Percentiles rank a stretch among this genome's conserved stretches.
Conservation (phyloP, 2,888 invertebrate genomes). For the Agrotis ipsilon region DNA sequence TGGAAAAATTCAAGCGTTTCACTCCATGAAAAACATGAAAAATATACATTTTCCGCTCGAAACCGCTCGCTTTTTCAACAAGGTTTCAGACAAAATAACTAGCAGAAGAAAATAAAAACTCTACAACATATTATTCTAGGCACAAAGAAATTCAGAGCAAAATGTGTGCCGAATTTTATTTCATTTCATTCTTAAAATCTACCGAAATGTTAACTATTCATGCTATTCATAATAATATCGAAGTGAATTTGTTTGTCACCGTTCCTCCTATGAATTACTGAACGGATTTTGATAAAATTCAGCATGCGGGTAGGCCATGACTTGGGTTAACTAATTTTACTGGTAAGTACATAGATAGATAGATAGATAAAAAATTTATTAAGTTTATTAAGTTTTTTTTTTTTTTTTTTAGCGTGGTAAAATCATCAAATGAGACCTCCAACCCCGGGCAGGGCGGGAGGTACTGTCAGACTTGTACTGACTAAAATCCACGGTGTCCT, state of each 20-base stretch:
- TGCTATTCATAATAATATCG: too few species aligned
- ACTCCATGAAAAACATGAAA: conserved; percentile 17
- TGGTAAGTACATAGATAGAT: too few species aligned
- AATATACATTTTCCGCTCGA: conserved; percentile 15
- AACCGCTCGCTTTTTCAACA: background rate
- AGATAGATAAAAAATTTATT: too few species aligned
- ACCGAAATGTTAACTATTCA: background rate
- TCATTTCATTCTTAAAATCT: conserved; percentile 25
- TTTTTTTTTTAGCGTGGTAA: too few species aligned
- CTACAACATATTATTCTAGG: conserved; percentile 8
- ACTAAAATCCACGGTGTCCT: too few species aligned
- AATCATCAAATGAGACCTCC: too few species aligned
- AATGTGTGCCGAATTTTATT: conserved; percentile 22
- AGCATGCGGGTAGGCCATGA: background rate
- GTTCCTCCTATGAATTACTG: background rate
- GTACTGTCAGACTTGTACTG: too few species aligned
- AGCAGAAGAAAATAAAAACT: conserved; percentile 28
- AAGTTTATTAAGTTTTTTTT: too few species aligned
- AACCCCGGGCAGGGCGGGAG: too few species aligned
- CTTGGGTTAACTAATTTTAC: background rate
- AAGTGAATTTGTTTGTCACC: background rate
- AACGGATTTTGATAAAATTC: background rate
- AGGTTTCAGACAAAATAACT: conserved; percentile 15
- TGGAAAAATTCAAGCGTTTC: conserved; percentile 1
- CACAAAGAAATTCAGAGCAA: conserved; percentile 3